phyloP scores from a whole-genome alignment of 2,888 invertebrate genomes.

The Standfussiana lucernea region DNA sequence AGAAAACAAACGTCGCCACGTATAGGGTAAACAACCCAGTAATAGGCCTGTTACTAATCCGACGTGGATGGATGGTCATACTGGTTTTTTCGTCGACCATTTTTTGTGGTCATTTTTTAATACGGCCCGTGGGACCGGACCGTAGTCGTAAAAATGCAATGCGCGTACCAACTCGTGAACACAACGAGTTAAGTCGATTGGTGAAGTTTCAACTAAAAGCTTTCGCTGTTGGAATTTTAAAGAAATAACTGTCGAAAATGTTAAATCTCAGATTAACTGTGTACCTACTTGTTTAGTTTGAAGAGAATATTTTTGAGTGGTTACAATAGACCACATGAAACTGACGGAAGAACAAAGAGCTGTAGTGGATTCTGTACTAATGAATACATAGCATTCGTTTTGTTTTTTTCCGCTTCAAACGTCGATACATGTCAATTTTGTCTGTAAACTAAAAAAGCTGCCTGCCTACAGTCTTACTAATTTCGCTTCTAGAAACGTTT shows the following conservation, averaged over 20 bases:
- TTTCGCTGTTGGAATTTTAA: conserved; percentile 60
- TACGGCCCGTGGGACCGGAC: conserved; percentile 76
- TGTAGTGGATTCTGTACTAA: neutral
- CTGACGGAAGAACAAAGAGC: neutral
- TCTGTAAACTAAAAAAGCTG: neutral
- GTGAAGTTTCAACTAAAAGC: conserved; percentile 63
- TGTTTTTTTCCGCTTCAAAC: neutral
- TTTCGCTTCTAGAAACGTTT: conserved; percentile 35
- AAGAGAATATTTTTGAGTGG: conserved; percentile 21
- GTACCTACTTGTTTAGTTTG: conserved; percentile 15
- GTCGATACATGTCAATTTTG: neutral
- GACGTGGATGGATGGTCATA: conserved; percentile 76
- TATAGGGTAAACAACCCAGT: conserved; percentile 77
- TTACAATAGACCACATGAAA: neutral
- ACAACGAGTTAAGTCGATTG: conserved; percentile 67
- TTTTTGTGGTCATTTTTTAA: conserved; percentile 79
- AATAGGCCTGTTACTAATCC: conserved; percentile 74
- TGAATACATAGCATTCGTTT: neutral
- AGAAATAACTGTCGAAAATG: conserved; percentile 56
- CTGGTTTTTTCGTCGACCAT: conserved; percentile 76
- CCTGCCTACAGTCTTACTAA: neutral
- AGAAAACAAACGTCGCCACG: conserved; percentile 64
- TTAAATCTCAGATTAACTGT: conserved; percentile 24
- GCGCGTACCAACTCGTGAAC: conserved; percentile 72
- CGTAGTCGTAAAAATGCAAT: conserved; percentile 79